phyloP scores from a whole-genome alignment of 1,140 invertebrate species.

The Tetragnatha versicolor region DNA sequence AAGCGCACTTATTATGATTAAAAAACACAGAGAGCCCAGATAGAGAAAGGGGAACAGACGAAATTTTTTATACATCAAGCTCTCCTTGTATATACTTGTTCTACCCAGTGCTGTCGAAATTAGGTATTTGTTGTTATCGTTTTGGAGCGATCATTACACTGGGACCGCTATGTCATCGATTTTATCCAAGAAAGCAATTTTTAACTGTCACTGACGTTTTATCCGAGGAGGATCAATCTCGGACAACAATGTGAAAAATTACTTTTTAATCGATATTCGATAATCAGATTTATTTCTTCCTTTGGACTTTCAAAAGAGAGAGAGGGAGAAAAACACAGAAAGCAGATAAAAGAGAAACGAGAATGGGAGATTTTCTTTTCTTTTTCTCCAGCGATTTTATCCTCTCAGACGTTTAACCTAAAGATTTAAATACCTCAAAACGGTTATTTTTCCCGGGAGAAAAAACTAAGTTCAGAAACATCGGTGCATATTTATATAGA shows the following conservation, averaged over 20 bases:
- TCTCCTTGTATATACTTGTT: neutral
- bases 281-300: constrained; percentile 53
- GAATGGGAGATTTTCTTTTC: neutral
- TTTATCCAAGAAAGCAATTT: constrained; percentile 47
- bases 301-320: constrained; percentile 41
- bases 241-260: constrained; percentile 56
- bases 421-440: constrained; percentile 49
- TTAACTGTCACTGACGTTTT: constrained; percentile 53
- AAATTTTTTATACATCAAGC: neutral
- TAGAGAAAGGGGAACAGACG: neutral
- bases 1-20: constrained; percentile 33
- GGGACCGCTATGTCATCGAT: constrained; percentile 45
- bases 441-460: neutral
- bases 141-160: constrained; percentile 47
- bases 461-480: neutral
- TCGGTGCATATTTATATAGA: constrained; percentile 17
- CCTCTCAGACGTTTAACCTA: constrained; percentile 35
- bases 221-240: constrained; percentile 48
- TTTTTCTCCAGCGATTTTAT: neutral
- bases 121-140: constrained; percentile 54
- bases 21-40: neutral
- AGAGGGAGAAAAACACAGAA: constrained; percentile 1
- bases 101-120: constrained; percentile 33
- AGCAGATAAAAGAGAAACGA: neutral
- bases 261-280: constrained; percentile 56